Percentiles rank a stretch among this genome's conserved stretches.
Conservation (phyloP, 2,113 vertebrate species). For the Anoura caudifer region DNA sequence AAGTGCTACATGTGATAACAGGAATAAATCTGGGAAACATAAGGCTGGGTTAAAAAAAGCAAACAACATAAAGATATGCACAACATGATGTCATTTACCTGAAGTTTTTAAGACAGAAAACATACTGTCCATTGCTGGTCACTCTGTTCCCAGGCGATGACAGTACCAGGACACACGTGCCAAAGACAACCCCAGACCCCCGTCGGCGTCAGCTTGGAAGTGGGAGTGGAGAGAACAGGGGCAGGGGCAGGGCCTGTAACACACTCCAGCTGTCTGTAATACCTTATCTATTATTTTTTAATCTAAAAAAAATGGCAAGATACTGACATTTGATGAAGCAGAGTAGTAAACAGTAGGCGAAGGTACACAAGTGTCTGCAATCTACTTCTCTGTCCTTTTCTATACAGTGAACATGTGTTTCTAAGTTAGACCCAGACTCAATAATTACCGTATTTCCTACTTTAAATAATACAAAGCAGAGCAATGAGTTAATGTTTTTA, state of each 20-base stretch:
- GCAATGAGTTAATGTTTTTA: no score
- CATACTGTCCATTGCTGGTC: background rate
- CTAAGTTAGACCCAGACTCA: background rate
- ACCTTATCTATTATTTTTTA: background rate
- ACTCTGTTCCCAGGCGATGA: background rate
- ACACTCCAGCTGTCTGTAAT: background rate
- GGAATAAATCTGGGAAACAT: background rate
- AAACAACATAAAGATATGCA: background rate
- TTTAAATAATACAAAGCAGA: background rate
- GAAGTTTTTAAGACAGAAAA: background rate
- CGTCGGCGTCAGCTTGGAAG: background rate
- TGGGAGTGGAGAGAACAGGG: background rate
- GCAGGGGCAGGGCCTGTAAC: accelerated
- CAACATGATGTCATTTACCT: background rate
- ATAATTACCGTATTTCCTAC: background rate
- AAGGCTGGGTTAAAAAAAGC: background rate
- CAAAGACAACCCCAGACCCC: background rate
- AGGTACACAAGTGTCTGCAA: background rate
- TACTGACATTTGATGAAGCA: background rate
- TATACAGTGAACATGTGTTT: background rate
- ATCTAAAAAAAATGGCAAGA: background rate
- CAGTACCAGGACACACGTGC: background rate
- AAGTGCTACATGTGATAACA: background rate
- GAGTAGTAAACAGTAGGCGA: no score
- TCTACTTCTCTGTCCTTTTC: background rate